A percentile compares a stretch with the other conserved stretches of the same genome.
phyloP scores from a whole-genome alignment of 2,888 invertebrate species.

The Drosophila melanocephala region DNA sequence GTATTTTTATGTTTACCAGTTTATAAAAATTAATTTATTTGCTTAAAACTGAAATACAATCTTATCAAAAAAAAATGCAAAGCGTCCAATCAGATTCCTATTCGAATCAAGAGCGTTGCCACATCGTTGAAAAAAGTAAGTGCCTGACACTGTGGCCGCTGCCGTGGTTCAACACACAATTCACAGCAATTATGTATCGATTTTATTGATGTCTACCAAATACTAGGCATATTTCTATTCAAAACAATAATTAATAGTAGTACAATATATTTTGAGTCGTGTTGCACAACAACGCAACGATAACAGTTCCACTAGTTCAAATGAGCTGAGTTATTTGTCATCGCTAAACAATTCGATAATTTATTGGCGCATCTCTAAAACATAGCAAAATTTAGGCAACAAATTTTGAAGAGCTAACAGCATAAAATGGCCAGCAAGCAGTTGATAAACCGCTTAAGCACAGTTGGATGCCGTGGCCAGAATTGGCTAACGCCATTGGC shows the following conservation, averaged over 20 bases:
- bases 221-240: background rate
- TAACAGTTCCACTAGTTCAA: constrained; percentile 1
- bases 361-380: constrained; percentile 32
- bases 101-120: constrained; percentile 22
- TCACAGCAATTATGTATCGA: background rate
- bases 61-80: background rate
- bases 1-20: background rate
- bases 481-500: constrained; percentile 39
- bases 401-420: constrained; percentile 17
- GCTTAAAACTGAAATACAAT: background rate
- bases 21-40: background rate
- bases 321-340: constrained; percentile 2
- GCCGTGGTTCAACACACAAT: background rate
- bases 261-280: background rate
- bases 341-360: background rate
- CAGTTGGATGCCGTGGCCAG: constrained; percentile 57
- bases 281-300: background rate
- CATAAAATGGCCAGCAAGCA: constrained; percentile 78
- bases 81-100: background rate
- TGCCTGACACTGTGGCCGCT: background rate
- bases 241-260: background rate
- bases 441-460: constrained; percentile 60
- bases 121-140: constrained; percentile 16
- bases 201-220: background rate
- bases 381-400: constrained; percentile 46